Evolutionary conservation across 2,797 vertebrate genomes (phyloP).

Genomic region (Eulemur albifrons): DNA sequence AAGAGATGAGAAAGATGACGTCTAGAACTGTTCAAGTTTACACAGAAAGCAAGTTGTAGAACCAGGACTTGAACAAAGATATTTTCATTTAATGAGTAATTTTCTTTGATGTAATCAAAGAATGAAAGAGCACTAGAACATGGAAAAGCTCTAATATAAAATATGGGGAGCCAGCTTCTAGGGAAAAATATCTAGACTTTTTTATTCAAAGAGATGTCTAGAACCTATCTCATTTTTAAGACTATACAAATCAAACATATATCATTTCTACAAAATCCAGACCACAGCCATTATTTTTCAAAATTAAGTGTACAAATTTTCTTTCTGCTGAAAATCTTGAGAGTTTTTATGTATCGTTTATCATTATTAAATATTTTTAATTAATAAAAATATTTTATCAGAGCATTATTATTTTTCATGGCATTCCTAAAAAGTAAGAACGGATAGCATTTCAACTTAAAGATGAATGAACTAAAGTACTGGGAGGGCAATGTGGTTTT

Average conservation of each 20-base stretch:
- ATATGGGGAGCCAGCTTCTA: background rate
- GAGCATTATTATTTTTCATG: background rate
- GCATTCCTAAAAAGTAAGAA: background rate
- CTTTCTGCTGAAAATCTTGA: background rate
- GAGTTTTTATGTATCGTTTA: background rate
- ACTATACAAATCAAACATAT: background rate
- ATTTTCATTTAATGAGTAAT: background rate
- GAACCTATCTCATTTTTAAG: background rate
- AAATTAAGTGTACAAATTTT: conserved; percentile 29
- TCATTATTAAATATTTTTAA: conserved; percentile 23
- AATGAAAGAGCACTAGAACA: background rate
- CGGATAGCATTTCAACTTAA: background rate
- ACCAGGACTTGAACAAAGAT: background rate
- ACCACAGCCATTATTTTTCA: background rate
- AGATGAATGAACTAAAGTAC: background rate
- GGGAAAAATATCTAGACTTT: background rate
- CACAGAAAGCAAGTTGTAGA: background rate
- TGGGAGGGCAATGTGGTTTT: background rate
- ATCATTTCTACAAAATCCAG: conserved; percentile 39
- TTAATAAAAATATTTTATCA: background rate
- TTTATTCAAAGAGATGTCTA: background rate
- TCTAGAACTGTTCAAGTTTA: background rate
- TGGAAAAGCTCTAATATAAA: background rate
- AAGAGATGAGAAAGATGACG: conserved; percentile 20
- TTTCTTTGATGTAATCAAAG: background rate